Base-by-base conservation (phyloP, 2,888 invertebrate genomes). In the Scaptomyza reducta region DNA sequence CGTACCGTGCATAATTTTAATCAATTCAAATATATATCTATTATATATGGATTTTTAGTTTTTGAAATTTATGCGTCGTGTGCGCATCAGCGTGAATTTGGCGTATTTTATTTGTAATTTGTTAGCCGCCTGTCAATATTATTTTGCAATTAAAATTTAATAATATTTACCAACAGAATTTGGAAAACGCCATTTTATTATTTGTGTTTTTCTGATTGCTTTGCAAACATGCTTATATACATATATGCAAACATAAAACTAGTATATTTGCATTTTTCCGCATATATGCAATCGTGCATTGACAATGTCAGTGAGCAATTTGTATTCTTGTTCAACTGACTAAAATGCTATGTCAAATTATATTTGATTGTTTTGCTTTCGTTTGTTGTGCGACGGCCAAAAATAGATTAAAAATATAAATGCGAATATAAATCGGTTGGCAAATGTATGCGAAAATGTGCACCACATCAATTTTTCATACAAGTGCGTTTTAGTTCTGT, bases 111-210 rank as follows among this genome's bases (percentile, higher is more conserved):
- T 77, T 77, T 81, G 67, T 73, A 85, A 85, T 87, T 77, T 73
- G 70, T 67, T 77, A 72, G 70, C 69, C 62, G 70, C 53, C 38
- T 69, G 73, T 87, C 86, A 87, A 86, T 84, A 86, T 77, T 84
- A 85, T 84, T 84, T 84, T 71, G 61, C 86, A 73, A 85, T 84
- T 87, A 82, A 87, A 77, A 70, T 85, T 82, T 79, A 71, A 72
- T 74, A 74, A 60, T 72, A 70, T 64, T 64, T 71, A 56, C 64
- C 51, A 61, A 51, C n/a, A 66, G 41, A 41, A 42, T 54, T 60
- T 55, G 40, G 10, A 49, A 71, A 40, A 35, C 55, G 41, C 40
- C 47, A 55, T 49, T 55, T 35, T 33, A 59, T 50, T 70, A 50
- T 55, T 61, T 55, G 54, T 41, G 14, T 44, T 38, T 58, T 51